Evolutionary conservation across 2,797 vertebrate genomes (phyloP).

Genomic region (Masticophis lateralis): DNA sequence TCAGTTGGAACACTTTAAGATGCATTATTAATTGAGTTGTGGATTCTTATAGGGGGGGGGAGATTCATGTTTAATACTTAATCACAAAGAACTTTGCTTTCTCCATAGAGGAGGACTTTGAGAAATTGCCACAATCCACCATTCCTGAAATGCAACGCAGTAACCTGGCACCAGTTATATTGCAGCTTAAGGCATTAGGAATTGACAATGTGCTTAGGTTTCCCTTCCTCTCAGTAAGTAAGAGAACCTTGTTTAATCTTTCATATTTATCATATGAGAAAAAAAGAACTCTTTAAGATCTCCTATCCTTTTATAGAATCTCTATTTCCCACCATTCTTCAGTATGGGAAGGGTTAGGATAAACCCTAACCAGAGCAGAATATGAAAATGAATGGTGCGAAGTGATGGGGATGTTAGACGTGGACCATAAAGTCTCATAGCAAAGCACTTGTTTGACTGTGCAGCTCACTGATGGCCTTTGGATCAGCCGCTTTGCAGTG

Average conservation of each 20-base stretch:
- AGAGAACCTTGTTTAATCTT: conserved; percentile 19
- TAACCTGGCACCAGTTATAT: conserved; percentile 93
- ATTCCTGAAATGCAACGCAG: conserved; percentile 98
- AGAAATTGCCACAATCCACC: conserved; percentile 86
- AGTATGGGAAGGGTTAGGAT: not conserved
- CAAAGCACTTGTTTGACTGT: not conserved
- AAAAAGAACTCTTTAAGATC: not conserved
- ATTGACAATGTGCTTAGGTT: conserved; percentile 98
- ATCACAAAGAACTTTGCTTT: conserved; percentile 31
- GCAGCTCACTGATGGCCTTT: not conserved
- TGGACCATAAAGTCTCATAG: not conserved
- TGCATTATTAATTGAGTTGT: not conserved
- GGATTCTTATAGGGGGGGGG: not conserved
- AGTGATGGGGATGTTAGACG: not conserved
- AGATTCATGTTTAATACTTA: conserved; percentile 19
- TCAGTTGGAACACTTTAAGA: not conserved
- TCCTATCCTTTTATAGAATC: not conserved
- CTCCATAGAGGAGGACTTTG: conserved; percentile 92
- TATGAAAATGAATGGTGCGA: not conserved
- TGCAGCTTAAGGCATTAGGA: conserved; percentile 96
- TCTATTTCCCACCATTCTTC: not conserved
- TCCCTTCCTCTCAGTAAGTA: conserved; percentile 91
- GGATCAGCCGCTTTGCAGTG: not conserved
- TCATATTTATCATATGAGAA: not conserved
- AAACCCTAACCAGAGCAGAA: not conserved